These are phyloP conservation scores for Myotis daubentonii DNA, from an alignment of 2,797 vertebrate genomes.

Conservation along the genomic window DNA sequence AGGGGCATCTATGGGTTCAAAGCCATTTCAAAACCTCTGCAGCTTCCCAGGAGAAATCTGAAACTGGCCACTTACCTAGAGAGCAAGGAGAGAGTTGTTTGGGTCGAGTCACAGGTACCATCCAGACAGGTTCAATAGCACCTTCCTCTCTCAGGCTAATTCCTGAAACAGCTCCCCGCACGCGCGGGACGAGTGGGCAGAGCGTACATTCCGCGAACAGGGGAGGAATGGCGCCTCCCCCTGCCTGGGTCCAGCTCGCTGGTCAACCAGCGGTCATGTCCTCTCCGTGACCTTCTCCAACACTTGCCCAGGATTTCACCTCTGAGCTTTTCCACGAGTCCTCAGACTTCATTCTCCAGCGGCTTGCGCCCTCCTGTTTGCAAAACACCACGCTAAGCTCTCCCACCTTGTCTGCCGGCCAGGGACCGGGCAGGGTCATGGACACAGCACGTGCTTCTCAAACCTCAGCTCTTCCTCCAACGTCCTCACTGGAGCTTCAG, in stretches of 20 bases:
- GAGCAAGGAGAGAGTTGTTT: not conserved
- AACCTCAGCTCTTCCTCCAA: not conserved
- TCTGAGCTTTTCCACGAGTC: not conserved
- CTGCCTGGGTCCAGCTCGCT: not conserved
- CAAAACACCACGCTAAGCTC: not conserved
- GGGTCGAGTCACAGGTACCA: not conserved
- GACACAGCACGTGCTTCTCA: not conserved
- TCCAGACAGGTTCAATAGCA: not conserved
- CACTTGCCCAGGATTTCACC: not conserved
- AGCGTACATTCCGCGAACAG: not conserved
- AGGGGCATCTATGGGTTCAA: not conserved
- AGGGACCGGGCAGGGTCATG: not conserved
- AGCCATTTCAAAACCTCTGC: not conserved
- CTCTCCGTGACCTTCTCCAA: not conserved
- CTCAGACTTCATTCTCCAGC: not conserved
- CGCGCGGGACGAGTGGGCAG: rapidly evolving
- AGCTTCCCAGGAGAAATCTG: not conserved
- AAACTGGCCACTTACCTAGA: not conserved
- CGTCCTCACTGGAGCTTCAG: not conserved
- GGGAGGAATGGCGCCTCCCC: not conserved
- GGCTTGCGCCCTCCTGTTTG: not conserved
- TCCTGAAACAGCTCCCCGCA: not conserved
- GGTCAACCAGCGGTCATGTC: too few species aligned
- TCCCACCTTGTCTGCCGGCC: not conserved
- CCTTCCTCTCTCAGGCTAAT: not conserved